Evolutionary conservation across 2,113 vertebrate species (phyloP).

Genomic region (Corythornis vintsioides): DNA sequence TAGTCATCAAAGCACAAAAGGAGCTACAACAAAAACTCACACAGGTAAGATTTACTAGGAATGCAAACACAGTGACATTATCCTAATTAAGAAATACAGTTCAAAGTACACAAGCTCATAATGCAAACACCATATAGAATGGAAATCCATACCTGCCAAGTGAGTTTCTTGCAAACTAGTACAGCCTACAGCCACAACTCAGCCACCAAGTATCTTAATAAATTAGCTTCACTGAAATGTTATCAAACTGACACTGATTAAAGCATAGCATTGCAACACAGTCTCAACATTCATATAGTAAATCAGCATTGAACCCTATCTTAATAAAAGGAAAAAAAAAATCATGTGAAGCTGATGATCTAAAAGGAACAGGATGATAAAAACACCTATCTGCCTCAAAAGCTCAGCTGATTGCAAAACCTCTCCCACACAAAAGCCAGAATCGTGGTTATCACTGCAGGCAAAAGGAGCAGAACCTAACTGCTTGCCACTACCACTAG

Average conservation of each 20-base stretch:
- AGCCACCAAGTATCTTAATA: not conserved
- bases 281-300: not conserved
- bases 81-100: constrained; percentile 32
- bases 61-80: not conserved
- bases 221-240: not conserved
- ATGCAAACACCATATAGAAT: not conserved
- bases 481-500: not conserved
- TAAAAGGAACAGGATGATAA: not conserved
- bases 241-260: not conserved
- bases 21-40: not conserved
- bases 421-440: not conserved
- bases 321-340: not conserved
- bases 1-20: not conserved
- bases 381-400: not conserved
- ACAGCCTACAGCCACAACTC: not conserved
- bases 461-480: not conserved
- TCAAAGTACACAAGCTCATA: constrained; percentile 25
- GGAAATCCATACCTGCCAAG: constrained; percentile 20
- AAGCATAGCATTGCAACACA: not conserved
- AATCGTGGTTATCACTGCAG: not conserved
- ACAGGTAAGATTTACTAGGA: constrained; percentile 8
- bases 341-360: not conserved
- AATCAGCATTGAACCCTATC: not conserved
- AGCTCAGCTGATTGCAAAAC: not conserved
- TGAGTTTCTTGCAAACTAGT: constrained; percentile 8